Percentiles rank a stretch among this genome's conserved stretches.
Evolutionary conservation across 2,888 invertebrate genomes (phyloP).

Genomic region (Drosophila flavopinicola): DNA sequence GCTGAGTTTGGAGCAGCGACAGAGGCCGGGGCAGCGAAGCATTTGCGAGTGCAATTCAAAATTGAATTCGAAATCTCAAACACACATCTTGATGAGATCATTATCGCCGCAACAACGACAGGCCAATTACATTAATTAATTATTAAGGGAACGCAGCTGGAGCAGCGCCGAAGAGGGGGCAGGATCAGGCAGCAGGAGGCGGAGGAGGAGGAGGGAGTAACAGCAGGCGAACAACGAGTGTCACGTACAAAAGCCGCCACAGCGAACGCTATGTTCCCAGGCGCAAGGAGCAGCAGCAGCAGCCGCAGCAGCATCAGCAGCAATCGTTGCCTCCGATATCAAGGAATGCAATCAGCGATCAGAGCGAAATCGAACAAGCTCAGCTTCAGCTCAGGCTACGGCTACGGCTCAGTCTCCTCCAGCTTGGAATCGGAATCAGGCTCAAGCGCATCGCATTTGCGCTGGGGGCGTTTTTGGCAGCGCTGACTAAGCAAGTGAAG

Average conservation of each 20-base stretch:
- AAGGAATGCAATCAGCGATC: constrained; percentile 76
- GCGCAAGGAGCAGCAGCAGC: constrained; percentile 34
- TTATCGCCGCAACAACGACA: constrained; percentile 83
- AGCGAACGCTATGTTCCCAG: constrained; percentile 50
- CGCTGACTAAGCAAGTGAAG: constrained; percentile 73
- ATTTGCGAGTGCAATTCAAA: constrained; percentile 61
- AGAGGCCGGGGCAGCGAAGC: constrained; percentile 3
- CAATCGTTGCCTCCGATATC: constrained; percentile 62
- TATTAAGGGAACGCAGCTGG: constrained; percentile 80
- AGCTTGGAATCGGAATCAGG: too few species aligned
- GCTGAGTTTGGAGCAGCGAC: background rate
- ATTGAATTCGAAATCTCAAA: constrained; percentile 76
- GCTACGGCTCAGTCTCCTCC: constrained; percentile 2
- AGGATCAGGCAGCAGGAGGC: background rate
- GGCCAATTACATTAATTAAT: constrained; percentile 84
- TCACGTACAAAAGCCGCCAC: constrained; percentile 72
- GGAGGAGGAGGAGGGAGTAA: constrained; percentile 10
- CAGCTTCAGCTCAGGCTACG: constrained; percentile 14
- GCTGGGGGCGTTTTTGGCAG: constrained; percentile 69
- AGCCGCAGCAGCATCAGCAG: constrained; percentile 13
- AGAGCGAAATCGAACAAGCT: constrained; percentile 70
- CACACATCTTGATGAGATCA: constrained; percentile 81
- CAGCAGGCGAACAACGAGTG: constrained; percentile 59
- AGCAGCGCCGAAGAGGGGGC: constrained; percentile 10
- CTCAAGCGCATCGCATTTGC: constrained; percentile 32